phyloP scores from a whole-genome alignment of 2,797 vertebrate genomes.

The Discoglossus pictus region DNA sequence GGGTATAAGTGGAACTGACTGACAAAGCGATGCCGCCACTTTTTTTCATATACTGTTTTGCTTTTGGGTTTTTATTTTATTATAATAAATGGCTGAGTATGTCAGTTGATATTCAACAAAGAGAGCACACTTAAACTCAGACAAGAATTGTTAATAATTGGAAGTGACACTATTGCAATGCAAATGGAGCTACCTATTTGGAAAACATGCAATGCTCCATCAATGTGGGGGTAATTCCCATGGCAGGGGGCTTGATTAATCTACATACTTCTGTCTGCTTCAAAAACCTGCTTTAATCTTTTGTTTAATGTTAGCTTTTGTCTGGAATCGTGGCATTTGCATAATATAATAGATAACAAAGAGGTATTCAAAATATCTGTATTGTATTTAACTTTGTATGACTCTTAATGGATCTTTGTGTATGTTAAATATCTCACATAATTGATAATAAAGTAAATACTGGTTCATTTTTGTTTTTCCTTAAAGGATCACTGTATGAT shows the following conservation, averaged over 20 bases:
- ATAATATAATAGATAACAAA: slow-evolving; percentile 10
- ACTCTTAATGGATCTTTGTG: background rate
- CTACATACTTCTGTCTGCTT: slow-evolving; percentile 14
- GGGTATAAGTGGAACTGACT: too few relatives aligned
- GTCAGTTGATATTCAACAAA: background rate
- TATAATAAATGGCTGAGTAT: slow-evolving; percentile 1
- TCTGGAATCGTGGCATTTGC: slow-evolving; percentile 3
- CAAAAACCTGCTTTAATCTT: slow-evolving; percentile 7
- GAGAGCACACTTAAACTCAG: background rate
- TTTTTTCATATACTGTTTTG: background rate
- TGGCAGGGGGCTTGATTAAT: slow-evolving; percentile 19
- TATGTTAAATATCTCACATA: background rate
- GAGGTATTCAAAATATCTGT: background rate
- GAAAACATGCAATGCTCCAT: slow-evolving; percentile 23
- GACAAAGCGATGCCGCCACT: too few relatives aligned
- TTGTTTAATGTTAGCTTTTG: slow-evolving; percentile 8
- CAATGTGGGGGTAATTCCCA: slow-evolving; percentile 16
- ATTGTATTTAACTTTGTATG: background rate
- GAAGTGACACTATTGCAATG: slow-evolving; percentile 25
- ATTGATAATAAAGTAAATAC: background rate
- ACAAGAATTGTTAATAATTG: slow-evolving; percentile 18
- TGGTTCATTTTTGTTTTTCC: too few relatives aligned
- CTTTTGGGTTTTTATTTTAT: background rate
- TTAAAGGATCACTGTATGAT: too few relatives aligned
- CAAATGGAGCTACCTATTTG: slow-evolving; percentile 32